Percentiles rank a stretch among this genome's conserved stretches.
Evolutionary conservation across 2,113 vertebrate species (phyloP).

Genomic region (Oryzias melastigma): DNA sequence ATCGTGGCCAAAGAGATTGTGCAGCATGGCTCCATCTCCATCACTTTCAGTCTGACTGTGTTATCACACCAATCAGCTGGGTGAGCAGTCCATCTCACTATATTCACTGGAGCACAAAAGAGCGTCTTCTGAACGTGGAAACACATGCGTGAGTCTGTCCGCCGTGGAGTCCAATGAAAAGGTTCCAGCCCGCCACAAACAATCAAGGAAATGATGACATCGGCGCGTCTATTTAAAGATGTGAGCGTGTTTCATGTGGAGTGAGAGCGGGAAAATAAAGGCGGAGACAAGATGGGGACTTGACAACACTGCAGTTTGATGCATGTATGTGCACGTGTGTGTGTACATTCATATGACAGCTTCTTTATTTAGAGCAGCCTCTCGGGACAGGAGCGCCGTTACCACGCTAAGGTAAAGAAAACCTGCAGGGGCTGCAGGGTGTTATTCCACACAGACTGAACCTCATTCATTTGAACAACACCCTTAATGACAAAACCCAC

Average conservation of each 20-base stretch:
- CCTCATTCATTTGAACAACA: conserved; percentile 46
- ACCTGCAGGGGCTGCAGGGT: conserved; percentile 29
- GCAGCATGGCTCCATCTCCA: conserved; percentile 9
- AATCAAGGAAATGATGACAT: conserved; percentile 45
- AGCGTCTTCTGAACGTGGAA: conserved; percentile 28
- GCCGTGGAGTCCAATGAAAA: conserved; percentile 28
- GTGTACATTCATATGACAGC: conserved; percentile 33
- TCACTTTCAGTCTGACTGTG: not conserved
- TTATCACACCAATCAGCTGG: conserved; percentile 31
- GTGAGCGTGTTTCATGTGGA: not conserved
- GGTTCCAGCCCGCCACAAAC: conserved; percentile 32
- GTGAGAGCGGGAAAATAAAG: conserved; percentile 27
- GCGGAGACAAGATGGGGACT: conserved; percentile 20
- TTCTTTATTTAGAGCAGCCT: conserved; percentile 63
- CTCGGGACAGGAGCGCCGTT: conserved; percentile 53
- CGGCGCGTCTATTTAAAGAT: conserved; percentile 46
- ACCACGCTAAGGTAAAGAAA: conserved; percentile 44
- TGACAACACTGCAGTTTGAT: not conserved
- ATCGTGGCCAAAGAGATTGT: not conserved
- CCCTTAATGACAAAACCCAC: conserved; percentile 31
- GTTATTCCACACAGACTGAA: conserved; percentile 29
- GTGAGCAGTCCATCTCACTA: no score
- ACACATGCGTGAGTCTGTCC: conserved; percentile 27
- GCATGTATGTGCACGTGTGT: conserved; percentile 8
- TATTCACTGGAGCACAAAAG: conserved; percentile 4